Percentiles rank a stretch among this genome's conserved stretches.
Evolutionary conservation across 2,888 invertebrate genomes (phyloP).

Genomic region (Hypena proboscidalis): DNA sequence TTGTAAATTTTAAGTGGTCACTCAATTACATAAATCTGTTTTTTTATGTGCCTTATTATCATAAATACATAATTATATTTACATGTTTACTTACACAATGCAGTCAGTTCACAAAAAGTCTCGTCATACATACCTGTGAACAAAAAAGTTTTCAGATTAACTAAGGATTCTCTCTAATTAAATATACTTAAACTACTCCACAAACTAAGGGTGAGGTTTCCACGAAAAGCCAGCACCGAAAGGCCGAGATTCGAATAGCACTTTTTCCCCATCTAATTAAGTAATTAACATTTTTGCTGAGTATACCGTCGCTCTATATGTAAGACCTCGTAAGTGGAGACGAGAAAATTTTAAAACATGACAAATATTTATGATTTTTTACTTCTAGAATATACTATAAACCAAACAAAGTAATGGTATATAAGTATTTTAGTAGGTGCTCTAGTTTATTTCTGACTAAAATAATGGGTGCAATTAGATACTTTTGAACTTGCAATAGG

Average conservation of each 20-base stretch:
- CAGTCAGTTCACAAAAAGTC: slow-evolving; percentile 13
- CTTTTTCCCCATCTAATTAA: slow-evolving; percentile 33
- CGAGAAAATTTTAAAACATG: too few species aligned
- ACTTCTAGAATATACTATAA: too few species aligned
- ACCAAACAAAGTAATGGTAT: too few species aligned
- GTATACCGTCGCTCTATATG: too few species aligned
- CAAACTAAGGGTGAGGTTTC: slow-evolving; percentile 1
- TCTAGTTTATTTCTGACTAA: too few species aligned
- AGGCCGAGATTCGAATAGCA: slow-evolving; percentile 5
- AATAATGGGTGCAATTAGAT: too few species aligned
- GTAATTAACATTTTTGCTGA: slow-evolving; percentile 41
- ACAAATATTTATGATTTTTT: too few species aligned
- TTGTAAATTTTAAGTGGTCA: too few species aligned
- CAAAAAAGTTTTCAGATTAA: slow-evolving; percentile 27
- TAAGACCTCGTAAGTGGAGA: too few species aligned
- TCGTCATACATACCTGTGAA: slow-evolving; percentile 41
- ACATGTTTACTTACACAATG: slow-evolving; percentile 29
- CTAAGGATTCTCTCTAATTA: slow-evolving; percentile 3
- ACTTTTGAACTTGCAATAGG: too few species aligned
- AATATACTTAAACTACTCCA: slow-evolving; percentile 3
- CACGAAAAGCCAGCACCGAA: slow-evolving; percentile 9
- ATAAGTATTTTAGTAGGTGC: too few species aligned
- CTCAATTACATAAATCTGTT: neutral
- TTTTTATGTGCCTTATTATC: neutral
- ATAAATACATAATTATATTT: neutral